phyloP scores from a whole-genome alignment of 2,888 invertebrate genomes.

The Lepidocyrtoides sp. region DNA sequence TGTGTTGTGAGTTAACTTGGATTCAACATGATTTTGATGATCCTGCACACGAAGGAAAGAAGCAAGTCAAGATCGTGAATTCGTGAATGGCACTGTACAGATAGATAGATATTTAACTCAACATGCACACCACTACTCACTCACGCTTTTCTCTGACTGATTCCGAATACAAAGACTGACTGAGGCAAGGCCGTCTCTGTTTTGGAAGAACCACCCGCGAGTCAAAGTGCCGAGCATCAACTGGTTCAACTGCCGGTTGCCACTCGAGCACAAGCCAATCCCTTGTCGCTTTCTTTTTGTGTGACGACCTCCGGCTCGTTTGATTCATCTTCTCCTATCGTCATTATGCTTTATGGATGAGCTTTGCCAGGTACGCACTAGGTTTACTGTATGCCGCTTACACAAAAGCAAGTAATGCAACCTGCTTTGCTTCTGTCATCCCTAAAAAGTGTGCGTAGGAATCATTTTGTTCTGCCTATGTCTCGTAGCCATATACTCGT shows the following conservation, averaged over 20 bases:
- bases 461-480: background rate
- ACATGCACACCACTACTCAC: slow-evolving; percentile 69
- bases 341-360: slow-evolving; percentile 66
- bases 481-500: no score
- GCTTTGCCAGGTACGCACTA: slow-evolving; percentile 23
- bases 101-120: slow-evolving; percentile 62
- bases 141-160: slow-evolving; percentile 71
- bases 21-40: no score
- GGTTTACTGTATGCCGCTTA: background rate
- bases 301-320: slow-evolving; percentile 70
- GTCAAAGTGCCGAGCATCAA: slow-evolving; percentile 84
- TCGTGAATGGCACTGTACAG: slow-evolving; percentile 30
- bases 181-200: slow-evolving; percentile 78
- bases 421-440: background rate
- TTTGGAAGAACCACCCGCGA: slow-evolving; percentile 83
- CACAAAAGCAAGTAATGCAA: slow-evolving; percentile 11
- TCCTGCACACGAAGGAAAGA: background rate
- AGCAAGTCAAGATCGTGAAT: slow-evolving; percentile 8
- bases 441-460: background rate
- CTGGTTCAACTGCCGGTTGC: slow-evolving; percentile 85
- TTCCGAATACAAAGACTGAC: slow-evolving; percentile 75
- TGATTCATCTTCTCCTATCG: slow-evolving; percentile 63
- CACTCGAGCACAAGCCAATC: slow-evolving; percentile 84
- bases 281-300: slow-evolving; percentile 77
- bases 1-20: no score